These are phyloP conservation scores for Champsocephalus gunnari DNA, from an alignment of 2,797 vertebrate species.

Conservation along the genomic window DNA sequence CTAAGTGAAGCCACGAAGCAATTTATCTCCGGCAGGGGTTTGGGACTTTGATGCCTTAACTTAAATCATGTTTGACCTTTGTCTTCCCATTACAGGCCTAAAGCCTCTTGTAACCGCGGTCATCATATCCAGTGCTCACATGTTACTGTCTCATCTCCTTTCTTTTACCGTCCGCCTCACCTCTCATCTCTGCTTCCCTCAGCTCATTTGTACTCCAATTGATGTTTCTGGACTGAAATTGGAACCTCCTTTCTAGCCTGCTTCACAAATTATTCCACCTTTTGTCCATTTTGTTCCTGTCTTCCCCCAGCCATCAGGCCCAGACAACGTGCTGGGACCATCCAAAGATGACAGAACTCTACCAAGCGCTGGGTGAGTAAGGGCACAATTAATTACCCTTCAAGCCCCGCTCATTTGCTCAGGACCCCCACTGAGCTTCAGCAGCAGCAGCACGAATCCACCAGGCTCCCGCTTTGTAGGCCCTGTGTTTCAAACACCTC, in stretches of 20 bases:
- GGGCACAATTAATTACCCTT: conserved; percentile 66
- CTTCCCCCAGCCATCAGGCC: conserved; percentile 91
- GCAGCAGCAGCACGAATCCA: conserved; percentile 8
- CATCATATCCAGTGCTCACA: conserved; percentile 10
- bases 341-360: conserved; percentile 98
- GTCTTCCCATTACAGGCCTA: conserved; percentile 34
- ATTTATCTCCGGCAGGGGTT: conserved; percentile 8
- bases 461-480: background rate
- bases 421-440: conserved; percentile 44
- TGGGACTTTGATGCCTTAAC: conserved; percentile 11
- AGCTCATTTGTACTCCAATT: conserved; percentile 45
- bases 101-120: conserved; percentile 47
- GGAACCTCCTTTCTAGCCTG: conserved; percentile 12
- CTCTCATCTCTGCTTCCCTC: conserved; percentile 21
- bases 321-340: conserved; percentile 99
- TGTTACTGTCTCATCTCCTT: conserved; percentile 33
- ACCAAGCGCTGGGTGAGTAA: conserved; percentile 93
- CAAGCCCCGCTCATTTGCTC: conserved; percentile 7
- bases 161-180: conserved; percentile 29
- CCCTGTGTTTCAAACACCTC: conserved; percentile 61
- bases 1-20: conserved; percentile 12
- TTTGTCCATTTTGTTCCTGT: conserved; percentile 19
- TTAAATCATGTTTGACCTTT: conserved; percentile 26
- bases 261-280: conserved; percentile 16
- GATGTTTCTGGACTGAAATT: conserved; percentile 31